Base-by-base conservation (phyloP, 2,113 vertebrate genomes). In the Apus apus region DNA sequence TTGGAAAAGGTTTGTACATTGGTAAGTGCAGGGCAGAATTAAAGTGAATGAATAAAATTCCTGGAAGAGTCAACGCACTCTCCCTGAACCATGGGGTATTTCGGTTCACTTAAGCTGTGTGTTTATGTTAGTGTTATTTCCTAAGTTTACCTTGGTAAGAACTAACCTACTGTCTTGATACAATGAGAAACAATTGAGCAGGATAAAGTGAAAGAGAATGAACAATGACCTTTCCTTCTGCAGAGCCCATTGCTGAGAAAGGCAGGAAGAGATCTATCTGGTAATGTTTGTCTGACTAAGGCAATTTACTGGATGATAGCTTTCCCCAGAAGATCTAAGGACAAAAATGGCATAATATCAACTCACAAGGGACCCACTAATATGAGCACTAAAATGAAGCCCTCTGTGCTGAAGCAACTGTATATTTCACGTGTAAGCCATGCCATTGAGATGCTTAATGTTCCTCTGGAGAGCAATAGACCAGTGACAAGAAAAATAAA, bases 401-500 rank as follows among this genome's bases (percentile, higher is more conserved):
- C 87, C 90, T 96, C 86, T 79, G 54, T 89, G 88, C 91, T 94
- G 95, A 95, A 87, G 85, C 83, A 89, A 94, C 93, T 94, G 85
- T 91, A 90, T 96, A 96, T 95, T 97, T 96, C 94, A 90, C 18
- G 3, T 76, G 83, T 93, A 86, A 95, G 87, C 89, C 94, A 92
- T 78, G 90, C 94, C 79, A 84, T 80, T 73, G 94, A 96, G 90
- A 94, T 92, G 94, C 40, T 97, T 96, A 96, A 97, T 96, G 91
- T 76, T 95, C 73, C 96, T 96, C 93, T 4, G 4, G 94, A 96
- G 96, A 92, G 85, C 95, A 94, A 93, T 97, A 96, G 95, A 93
- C 96, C 82, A 95, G 85, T 96, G 96, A 97, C 94, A 96, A 97
- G 96, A 97, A 97, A 97, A 97, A 95, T 96, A 97, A 97, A 97